These are phyloP conservation scores for Apis cerana DNA, from an alignment of 1,140 invertebrate species.

Conservation along the genomic window DNA sequence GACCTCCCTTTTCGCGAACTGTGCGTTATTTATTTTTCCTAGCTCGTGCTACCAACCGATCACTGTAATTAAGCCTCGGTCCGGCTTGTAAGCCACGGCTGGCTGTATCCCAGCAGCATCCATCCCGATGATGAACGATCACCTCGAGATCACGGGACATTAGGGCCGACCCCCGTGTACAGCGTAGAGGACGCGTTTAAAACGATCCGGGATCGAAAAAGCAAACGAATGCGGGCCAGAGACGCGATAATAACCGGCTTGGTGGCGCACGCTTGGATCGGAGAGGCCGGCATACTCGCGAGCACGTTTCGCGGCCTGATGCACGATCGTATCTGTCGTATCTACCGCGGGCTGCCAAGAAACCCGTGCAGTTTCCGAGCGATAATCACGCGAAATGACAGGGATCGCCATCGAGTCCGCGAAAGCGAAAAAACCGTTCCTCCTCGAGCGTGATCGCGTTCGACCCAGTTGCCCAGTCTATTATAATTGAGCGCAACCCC, in stretches of 20 bases:
- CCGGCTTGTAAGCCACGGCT: no score
- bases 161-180: background rate
- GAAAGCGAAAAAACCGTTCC: constrained; percentile 32
- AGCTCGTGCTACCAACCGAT: constrained; percentile 25
- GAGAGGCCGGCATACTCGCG: background rate
- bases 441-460: constrained; percentile 3
- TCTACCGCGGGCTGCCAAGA: background rate
- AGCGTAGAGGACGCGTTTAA: background rate
- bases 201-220: constrained; percentile 10
- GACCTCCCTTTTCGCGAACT: background rate
- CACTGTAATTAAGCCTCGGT: constrained; percentile 23
- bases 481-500: constrained; percentile 2
- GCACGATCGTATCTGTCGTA: constrained; percentile 19
- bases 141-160: background rate
- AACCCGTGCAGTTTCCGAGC: constrained; percentile 1
- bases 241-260: constrained; percentile 23
- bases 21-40: background rate
- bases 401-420: constrained; percentile 16
- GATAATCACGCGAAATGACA: constrained; percentile 48
- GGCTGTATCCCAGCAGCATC: background rate
- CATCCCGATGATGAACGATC: constrained; percentile 10
- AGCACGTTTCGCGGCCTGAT: constrained; percentile 6
- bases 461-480: background rate
- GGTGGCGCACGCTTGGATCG: background rate
- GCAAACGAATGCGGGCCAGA: constrained; percentile 15